These are phyloP conservation scores for Gymnoscopelus braueri DNA, from an alignment of 2,797 vertebrate species.

Conservation along the genomic window DNA sequence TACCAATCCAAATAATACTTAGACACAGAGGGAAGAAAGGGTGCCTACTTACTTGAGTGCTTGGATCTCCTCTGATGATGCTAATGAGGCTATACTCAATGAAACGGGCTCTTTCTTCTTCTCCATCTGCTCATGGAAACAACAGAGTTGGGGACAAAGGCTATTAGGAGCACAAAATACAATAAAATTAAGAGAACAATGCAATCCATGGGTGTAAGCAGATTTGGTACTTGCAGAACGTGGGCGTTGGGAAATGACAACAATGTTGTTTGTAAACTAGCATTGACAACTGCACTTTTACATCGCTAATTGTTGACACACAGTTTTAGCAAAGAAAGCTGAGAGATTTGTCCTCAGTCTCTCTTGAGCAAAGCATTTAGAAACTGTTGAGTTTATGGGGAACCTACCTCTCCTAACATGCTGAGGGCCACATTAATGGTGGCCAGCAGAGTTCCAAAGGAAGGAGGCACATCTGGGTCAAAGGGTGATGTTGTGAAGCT, in stretches of 20 bases:
- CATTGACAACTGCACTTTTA: too few species aligned
- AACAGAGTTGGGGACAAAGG: neutral
- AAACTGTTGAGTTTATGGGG: neutral
- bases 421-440: constrained; percentile 95
- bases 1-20: neutral
- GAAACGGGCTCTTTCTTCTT: constrained; percentile 94
- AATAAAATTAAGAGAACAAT: too few species aligned
- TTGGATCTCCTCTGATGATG: constrained; percentile 89
- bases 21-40: neutral
- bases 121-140: constrained; percentile 84
- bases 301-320: too few species aligned
- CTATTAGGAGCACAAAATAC: fast-evolving
- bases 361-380: too few species aligned
- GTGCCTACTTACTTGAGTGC: constrained; percentile 87
- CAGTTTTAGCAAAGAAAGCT: too few species aligned
- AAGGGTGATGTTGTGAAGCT: constrained; percentile 96
- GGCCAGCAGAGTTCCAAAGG: constrained; percentile 95
- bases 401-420: constrained; percentile 92
- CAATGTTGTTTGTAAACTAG: too few species aligned
- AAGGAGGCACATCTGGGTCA: constrained; percentile 95
- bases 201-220: too few species aligned
- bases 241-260: too few species aligned
- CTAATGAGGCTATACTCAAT: constrained; percentile 82
- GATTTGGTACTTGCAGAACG: too few species aligned
- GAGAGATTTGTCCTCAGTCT: too few species aligned